Evolutionary conservation across 2,888 invertebrate species (phyloP).

Genomic region (Acleris sparsana): DNA sequence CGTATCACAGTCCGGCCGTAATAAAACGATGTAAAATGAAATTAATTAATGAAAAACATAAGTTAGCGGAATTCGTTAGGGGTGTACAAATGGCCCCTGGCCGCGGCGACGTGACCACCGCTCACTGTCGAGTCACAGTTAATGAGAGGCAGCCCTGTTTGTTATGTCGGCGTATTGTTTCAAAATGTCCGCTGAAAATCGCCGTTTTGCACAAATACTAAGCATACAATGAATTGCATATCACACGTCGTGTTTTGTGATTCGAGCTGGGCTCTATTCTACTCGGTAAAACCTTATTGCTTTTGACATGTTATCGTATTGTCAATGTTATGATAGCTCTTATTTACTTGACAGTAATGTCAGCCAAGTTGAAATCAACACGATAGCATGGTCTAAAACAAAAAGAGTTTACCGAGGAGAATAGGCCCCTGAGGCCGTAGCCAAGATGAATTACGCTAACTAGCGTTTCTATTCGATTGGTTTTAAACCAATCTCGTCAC

Average conservation of each 20-base stretch:
- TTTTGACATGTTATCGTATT: too few relatives aligned
- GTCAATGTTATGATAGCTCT: too few relatives aligned
- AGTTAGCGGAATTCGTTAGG: constrained; percentile 64
- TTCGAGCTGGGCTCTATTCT: neutral
- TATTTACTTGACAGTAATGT: too few relatives aligned
- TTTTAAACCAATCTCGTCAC: too few relatives aligned
- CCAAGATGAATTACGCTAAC: too few relatives aligned
- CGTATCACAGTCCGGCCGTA: constrained; percentile 32
- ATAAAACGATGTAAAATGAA: constrained; percentile 60
- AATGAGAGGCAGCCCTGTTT: constrained; percentile 65
- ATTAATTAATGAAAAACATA: constrained; percentile 71
- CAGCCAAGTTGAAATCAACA: too few relatives aligned
- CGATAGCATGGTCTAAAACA: too few relatives aligned
- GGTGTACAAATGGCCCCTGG: constrained; percentile 65
- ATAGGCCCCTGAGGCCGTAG: too few relatives aligned
- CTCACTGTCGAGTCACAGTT: constrained; percentile 58
- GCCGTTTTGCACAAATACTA: constrained; percentile 53
- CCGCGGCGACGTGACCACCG: constrained; percentile 59
- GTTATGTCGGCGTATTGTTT: constrained; percentile 56
- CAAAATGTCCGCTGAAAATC: constrained; percentile 50
- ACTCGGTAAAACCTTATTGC: too few relatives aligned
- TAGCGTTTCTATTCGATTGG: too few relatives aligned
- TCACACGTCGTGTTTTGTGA: neutral
- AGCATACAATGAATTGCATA: constrained; percentile 33
- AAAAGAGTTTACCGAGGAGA: too few relatives aligned